These are phyloP conservation scores for Pterostichus madidus DNA, from an alignment of 2,888 invertebrate genomes.

Conservation along the genomic window DNA sequence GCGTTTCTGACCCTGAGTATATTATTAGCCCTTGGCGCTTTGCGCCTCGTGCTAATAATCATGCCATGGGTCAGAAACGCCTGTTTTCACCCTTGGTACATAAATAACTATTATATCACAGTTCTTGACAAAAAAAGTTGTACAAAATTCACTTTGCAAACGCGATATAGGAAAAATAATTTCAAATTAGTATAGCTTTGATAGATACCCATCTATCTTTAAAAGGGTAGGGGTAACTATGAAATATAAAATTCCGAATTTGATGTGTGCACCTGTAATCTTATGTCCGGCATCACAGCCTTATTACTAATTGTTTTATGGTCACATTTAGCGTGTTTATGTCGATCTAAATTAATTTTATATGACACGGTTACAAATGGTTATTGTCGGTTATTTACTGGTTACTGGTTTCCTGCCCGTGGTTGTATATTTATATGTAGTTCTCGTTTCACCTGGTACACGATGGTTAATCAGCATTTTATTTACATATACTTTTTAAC, in stretches of 20 bases:
- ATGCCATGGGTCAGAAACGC: too few relatives aligned
- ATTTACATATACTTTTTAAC: not conserved
- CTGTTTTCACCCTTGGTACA: too few relatives aligned
- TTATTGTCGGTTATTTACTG: conserved; percentile 55
- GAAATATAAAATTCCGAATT: conserved; percentile 1
- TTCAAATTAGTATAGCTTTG: too few relatives aligned
- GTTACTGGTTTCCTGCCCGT: conserved; percentile 2
- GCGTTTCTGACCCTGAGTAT: too few relatives aligned
- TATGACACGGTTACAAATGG: conserved; percentile 46
- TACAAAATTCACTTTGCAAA: too few relatives aligned
- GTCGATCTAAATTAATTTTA: conserved; percentile 61
- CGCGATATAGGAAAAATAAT: too few relatives aligned
- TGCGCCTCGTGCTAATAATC: too few relatives aligned
- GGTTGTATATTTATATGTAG: too few relatives aligned
- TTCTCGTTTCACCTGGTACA: not conserved
- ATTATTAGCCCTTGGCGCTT: too few relatives aligned
- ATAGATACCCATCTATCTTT: too few relatives aligned
- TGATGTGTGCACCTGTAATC: conserved; percentile 30
- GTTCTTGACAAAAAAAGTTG: too few relatives aligned
- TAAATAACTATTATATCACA: too few relatives aligned
- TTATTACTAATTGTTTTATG: conserved; percentile 57
- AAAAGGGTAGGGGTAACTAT: not conserved
- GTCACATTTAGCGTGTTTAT: conserved; percentile 53
- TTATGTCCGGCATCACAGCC: conserved; percentile 26
- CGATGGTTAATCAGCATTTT: not conserved